Evolutionary conservation across 2,888 invertebrate genomes (phyloP).

Genomic region (Metopia argyrocephala): DNA sequence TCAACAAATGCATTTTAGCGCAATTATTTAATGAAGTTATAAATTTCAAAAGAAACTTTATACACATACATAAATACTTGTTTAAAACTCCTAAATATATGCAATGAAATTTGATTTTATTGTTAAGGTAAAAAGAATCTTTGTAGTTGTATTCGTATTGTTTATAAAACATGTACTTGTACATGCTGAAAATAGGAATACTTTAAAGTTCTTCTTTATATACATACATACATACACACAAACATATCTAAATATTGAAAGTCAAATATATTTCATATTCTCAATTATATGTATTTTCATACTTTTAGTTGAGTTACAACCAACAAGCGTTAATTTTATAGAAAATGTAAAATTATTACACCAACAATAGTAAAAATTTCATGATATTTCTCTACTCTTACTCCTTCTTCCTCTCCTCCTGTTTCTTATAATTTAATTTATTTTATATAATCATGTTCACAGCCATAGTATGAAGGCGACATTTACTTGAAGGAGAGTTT

Average conservation of each 20-base stretch:
- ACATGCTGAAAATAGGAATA: not conserved
- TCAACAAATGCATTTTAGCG: constrained; percentile 63
- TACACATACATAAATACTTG: constrained; percentile 16
- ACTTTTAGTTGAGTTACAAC: too few species aligned
- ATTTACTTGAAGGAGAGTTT: not conserved
- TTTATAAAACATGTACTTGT: too few species aligned
- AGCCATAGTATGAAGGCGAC: not conserved
- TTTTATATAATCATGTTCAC: constrained; percentile 57
- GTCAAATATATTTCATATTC: constrained; percentile 27
- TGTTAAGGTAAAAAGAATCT: constrained; percentile 46
- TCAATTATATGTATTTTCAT: too few species aligned
- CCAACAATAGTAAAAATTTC: constrained; percentile 20
- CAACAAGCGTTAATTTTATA: constrained; percentile 59
- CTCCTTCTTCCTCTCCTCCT: constrained; percentile 23
- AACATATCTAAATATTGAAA: not conserved
- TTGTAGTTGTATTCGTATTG: too few species aligned
- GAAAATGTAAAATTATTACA: constrained; percentile 63
- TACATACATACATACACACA: not conserved
- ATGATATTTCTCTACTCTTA: not conserved
- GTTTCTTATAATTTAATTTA: constrained; percentile 54
- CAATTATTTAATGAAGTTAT: constrained; percentile 65
- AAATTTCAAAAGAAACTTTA: constrained; percentile 63
- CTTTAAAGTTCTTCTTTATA: not conserved
- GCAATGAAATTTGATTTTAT: not conserved
- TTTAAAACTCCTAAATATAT: not conserved